Evolutionary conservation across 2,888 invertebrate species (phyloP).

Genomic region (Nymphalis polychloros): DNA sequence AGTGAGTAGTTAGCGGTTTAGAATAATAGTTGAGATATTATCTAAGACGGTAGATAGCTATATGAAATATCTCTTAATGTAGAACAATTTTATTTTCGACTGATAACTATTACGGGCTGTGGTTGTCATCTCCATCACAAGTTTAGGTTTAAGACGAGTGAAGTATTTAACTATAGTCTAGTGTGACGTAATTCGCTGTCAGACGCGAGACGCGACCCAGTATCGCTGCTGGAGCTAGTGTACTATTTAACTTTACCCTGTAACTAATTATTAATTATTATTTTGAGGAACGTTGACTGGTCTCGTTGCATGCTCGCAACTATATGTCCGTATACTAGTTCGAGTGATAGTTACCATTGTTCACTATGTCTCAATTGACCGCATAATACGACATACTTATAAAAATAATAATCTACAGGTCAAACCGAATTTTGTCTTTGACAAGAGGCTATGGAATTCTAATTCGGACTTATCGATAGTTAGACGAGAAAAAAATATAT

Average conservation of each 20-base stretch:
- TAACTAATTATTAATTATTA: conserved; percentile 1
- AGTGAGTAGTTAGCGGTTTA: conserved; percentile 42
- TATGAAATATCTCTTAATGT: conserved; percentile 29
- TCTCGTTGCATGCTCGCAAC: not conserved
- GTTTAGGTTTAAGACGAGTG: conserved; percentile 32
- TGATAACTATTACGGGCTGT: conserved; percentile 54
- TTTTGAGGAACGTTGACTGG: conserved; percentile 3
- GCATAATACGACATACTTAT: not conserved
- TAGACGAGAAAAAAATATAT: too few species aligned
- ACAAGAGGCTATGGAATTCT: not conserved
- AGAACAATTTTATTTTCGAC: conserved; percentile 35
- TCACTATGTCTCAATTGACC: too few species aligned
- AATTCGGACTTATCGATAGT: too few species aligned
- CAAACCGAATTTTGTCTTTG: not conserved
- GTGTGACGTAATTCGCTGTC: not conserved
- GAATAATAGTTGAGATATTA: conserved; percentile 33
- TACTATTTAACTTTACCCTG: conserved; percentile 6
- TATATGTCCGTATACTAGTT: not conserved
- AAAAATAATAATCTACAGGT: not conserved
- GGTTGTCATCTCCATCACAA: conserved; percentile 70
- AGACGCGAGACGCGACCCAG: not conserved
- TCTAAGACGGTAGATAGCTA: conserved; percentile 36
- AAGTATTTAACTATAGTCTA: not conserved
- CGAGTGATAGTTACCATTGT: not conserved
- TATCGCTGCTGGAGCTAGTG: conserved; percentile 1